A percentile compares a stretch with the other conserved stretches of the same genome.
phyloP scores from a whole-genome alignment of 2,113 vertebrate species.

The Gymnogyps californianus region DNA sequence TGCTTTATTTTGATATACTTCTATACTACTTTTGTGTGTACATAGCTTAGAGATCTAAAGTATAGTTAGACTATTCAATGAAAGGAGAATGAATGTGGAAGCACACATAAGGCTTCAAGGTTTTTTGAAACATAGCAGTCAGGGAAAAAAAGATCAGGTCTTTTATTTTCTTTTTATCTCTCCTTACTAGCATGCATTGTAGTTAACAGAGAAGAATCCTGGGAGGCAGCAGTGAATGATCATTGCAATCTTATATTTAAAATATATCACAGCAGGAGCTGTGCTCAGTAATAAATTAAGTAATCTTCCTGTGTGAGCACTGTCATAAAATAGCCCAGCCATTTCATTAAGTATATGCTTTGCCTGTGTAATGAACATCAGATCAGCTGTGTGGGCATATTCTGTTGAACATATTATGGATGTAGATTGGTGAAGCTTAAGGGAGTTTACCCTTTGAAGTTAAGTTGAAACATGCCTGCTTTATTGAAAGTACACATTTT shows the following conservation, averaged over 20 bases:
- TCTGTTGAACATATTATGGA: neutral
- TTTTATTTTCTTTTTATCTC: neutral
- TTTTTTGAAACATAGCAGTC: accelerated
- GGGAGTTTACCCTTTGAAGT: neutral
- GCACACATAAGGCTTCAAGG: neutral
- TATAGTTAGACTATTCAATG: neutral
- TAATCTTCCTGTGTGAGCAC: neutral
- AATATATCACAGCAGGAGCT: neutral
- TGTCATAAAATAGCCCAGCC: neutral
- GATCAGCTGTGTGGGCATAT: neutral
- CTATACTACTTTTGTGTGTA: neutral
- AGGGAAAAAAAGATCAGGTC: accelerated
- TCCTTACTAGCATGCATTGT: neutral
- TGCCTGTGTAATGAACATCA: neutral
- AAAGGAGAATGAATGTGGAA: neutral
- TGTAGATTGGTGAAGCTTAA: neutral
- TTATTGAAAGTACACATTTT: neutral
- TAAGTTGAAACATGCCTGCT: neutral
- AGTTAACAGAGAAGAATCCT: neutral
- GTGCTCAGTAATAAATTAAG: neutral
- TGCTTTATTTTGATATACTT: neutral
- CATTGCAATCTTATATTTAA: neutral
- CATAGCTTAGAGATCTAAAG: neutral
- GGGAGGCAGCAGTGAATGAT: neutral
- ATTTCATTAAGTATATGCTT: neutral